Percentiles rank a stretch among this genome's conserved stretches.
Evolutionary conservation across 2,797 vertebrate genomes (phyloP).

Genomic region (Uromys caudimaculatus): DNA sequence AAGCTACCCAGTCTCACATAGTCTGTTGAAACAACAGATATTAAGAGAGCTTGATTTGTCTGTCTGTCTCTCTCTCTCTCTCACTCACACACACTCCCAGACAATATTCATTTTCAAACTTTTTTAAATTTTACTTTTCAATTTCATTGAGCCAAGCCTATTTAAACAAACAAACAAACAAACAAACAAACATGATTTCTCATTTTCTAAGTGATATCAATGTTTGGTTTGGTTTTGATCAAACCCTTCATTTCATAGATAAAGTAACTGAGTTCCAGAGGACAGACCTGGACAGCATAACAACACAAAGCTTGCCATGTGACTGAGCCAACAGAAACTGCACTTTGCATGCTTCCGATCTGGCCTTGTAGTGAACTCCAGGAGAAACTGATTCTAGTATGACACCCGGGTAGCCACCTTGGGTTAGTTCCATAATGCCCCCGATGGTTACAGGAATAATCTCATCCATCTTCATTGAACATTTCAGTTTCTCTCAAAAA

Average conservation of each 20-base stretch:
- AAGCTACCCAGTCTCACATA: neutral
- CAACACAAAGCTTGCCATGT: neutral
- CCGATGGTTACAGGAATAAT: neutral
- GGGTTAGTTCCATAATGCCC: neutral
- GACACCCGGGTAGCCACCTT: neutral
- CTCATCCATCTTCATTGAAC: neutral
- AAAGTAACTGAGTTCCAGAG: neutral
- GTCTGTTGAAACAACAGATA: neutral
- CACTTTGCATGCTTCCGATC: neutral
- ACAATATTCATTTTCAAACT: neutral
- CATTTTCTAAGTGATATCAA: neutral
- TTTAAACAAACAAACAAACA: neutral
- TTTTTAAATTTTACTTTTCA: neutral
- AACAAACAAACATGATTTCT: neutral
- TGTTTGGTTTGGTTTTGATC: neutral
- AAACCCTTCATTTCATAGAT: neutral
- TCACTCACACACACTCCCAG: neutral
- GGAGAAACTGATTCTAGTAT: neutral
- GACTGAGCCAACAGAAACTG: neutral
- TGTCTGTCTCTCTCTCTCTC: neutral
- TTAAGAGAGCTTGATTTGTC: neutral
- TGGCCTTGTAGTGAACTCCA: neutral
- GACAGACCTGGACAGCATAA: neutral
- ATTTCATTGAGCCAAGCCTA: neutral
- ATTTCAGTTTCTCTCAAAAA: neutral